Conservation (phyloP, 2,113 vertebrate species). For the Coptodon rendalli region DNA sequence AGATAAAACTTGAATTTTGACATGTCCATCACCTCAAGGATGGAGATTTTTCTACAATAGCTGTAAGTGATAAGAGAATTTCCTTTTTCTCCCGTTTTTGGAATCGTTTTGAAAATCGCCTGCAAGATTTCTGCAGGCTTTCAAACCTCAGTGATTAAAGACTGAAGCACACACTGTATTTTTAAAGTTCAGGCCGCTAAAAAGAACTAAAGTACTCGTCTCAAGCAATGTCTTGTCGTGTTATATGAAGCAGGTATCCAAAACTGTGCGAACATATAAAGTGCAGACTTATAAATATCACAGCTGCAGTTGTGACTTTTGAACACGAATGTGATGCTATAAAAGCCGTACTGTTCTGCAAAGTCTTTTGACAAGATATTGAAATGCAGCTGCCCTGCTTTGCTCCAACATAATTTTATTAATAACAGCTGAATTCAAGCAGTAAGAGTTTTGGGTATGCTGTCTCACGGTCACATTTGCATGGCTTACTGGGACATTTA, state of each 20-base stretch:
- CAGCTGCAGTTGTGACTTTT: neutral
- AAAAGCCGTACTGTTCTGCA: neutral
- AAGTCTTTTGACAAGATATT: neutral
- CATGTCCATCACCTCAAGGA: neutral
- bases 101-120: neutral
- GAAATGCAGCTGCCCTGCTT: neutral
- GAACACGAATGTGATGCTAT: neutral
- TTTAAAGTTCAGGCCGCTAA: neutral
- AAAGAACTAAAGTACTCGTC: neutral
- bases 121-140: neutral
- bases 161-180: neutral
- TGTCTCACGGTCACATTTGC: neutral
- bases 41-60: neutral
- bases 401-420: neutral
- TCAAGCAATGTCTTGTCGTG: neutral
- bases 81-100: neutral
- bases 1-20: neutral
- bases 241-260: neutral
- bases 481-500: neutral
- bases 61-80: neutral
- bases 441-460: neutral
- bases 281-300: neutral
- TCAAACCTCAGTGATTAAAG: neutral
- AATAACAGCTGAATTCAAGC: neutral
- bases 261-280: neutral